phyloP scores from a whole-genome alignment of 2,888 invertebrate genomes.

The Pseudococcus longispinus region DNA sequence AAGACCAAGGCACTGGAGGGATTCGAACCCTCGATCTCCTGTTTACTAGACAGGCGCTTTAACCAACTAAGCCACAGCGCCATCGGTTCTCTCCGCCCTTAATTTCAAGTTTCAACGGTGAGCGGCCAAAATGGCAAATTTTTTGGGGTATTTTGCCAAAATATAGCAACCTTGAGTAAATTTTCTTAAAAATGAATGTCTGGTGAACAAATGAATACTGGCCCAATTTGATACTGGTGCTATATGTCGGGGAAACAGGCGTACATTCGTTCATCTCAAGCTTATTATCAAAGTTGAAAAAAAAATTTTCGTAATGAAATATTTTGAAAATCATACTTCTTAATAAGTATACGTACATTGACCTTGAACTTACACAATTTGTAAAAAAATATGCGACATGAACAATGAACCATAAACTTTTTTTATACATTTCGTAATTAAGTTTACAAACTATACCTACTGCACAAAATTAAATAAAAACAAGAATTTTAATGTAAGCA shows the following conservation, averaged over 20 bases:
- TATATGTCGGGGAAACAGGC: neutral
- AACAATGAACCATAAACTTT: too few species aligned
- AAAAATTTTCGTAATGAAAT: too few species aligned
- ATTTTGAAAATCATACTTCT: too few species aligned
- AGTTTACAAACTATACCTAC: too few species aligned
- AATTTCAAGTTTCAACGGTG: neutral
- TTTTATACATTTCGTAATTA: too few species aligned
- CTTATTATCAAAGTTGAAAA: too few species aligned
- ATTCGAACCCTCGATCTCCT: constrained; percentile 80
- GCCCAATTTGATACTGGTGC: neutral
- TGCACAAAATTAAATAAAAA: too few species aligned
- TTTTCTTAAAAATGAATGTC: neutral
- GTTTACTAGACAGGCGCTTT: constrained; percentile 78
- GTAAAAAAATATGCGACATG: too few species aligned
- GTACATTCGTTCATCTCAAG: too few species aligned
- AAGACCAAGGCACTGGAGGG: constrained; percentile 72
- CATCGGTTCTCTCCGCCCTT: constrained; percentile 59
- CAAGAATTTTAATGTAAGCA: too few species aligned
- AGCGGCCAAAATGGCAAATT: neutral
- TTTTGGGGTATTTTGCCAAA: neutral
- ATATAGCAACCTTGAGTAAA: neutral
- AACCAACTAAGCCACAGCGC: constrained; percentile 79
- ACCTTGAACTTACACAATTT: too few species aligned
- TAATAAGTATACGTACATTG: too few species aligned
- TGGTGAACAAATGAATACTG: neutral